phyloP scores from a whole-genome alignment of 2,797 vertebrate species.

The Sebastes taczanowskii region DNA sequence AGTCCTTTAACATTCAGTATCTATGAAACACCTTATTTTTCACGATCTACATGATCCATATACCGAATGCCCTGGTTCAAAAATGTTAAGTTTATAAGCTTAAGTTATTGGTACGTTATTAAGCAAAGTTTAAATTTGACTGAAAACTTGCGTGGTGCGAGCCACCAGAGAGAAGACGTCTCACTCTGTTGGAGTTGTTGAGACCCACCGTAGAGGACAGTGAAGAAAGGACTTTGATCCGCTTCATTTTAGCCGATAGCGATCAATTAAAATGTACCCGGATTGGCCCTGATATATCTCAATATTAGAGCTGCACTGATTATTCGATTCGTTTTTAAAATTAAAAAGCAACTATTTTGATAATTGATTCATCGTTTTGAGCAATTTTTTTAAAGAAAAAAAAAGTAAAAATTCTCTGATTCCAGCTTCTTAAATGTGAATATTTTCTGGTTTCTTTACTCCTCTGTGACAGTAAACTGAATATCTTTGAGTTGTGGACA shows the following conservation, averaged over 20 bases:
- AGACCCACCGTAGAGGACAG: background rate
- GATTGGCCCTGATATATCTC: background rate
- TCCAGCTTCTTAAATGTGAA: too few relatives aligned
- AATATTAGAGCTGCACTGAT: background rate
- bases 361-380: too few relatives aligned
- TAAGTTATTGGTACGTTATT: background rate
- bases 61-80: background rate
- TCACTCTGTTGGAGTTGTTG: background rate
- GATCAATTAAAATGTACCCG: background rate
- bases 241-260: background rate
- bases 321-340: too few relatives aligned
- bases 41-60: background rate
- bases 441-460: too few relatives aligned
- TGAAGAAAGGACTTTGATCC: too few relatives aligned
- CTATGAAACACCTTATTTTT: too few relatives aligned
- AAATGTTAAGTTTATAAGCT: background rate
- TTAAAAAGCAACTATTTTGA: too few relatives aligned
- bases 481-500: too few relatives aligned
- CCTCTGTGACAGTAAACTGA: too few relatives aligned
- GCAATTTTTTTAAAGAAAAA: too few relatives aligned
- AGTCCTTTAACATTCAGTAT: too few relatives aligned
- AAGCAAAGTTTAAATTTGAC: background rate
- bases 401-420: too few relatives aligned
- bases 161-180: background rate
- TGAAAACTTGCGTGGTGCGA: background rate